These are phyloP conservation scores for Porites divaricata DNA, from an alignment of 92 coral and sea anemone genomes.

Conservation along the genomic window DNA sequence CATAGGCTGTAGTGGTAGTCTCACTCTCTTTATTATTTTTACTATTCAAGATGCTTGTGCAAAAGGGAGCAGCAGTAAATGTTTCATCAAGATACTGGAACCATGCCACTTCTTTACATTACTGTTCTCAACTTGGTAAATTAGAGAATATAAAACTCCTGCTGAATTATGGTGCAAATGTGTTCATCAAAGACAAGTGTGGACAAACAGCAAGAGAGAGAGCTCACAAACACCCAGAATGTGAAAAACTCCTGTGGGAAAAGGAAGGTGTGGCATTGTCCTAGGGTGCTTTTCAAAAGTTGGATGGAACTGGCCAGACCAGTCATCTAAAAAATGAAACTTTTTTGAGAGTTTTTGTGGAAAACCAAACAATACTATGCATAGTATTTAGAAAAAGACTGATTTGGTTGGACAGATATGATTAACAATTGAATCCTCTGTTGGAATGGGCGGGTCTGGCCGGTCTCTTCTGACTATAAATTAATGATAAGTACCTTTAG, in stretches of 20 bases:
- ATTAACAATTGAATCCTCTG: too few species aligned
- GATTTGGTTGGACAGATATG: too few species aligned
- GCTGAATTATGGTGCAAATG: conserved; percentile 74
- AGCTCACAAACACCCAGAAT: conserved; percentile 58
- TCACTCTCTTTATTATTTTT: background rate
- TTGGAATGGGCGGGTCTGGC: too few species aligned
- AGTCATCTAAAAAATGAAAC: background rate
- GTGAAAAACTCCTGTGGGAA: conserved; percentile 61
- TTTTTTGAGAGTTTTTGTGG: background rate
- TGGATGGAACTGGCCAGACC: too few species aligned
- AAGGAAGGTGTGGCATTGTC: conserved; percentile 63
- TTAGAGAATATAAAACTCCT: conserved; percentile 53
- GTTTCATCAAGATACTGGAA: conserved; percentile 51
- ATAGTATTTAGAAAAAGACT: too few species aligned
- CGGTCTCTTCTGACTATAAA: too few species aligned
- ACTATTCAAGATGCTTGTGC: conserved; percentile 53
- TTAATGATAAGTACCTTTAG: too few species aligned
- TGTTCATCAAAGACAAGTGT: conserved; percentile 58
- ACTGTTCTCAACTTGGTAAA: conserved; percentile 73
- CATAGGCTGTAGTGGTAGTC: background rate
- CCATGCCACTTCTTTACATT: conserved; percentile 69
- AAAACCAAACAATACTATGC: too few species aligned
- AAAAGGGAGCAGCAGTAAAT: conserved; percentile 77
- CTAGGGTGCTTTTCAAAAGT: too few species aligned
- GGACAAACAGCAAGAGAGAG: conserved; percentile 73